These are phyloP conservation scores for Actias luna DNA, from an alignment of 2,888 invertebrate species.

Conservation along the genomic window DNA sequence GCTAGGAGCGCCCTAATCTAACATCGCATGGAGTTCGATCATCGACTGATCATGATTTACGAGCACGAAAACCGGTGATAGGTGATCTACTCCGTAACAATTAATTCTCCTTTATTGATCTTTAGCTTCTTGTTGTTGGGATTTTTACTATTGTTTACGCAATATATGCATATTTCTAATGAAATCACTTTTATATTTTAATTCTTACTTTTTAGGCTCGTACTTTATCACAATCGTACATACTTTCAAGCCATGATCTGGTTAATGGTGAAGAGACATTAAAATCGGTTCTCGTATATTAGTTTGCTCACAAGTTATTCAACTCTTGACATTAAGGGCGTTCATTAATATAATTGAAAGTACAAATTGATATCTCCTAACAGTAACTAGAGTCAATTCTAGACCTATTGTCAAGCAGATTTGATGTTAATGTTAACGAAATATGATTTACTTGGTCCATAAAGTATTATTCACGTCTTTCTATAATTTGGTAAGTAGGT, in stretches of 20 bases:
- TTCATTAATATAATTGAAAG: neutral
- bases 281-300: neutral
- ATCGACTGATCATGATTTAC: conserved; percentile 79
- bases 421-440: conserved; percentile 61
- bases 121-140: conserved; percentile 24
- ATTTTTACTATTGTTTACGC: neutral
- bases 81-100: conserved; percentile 68
- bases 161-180: neutral
- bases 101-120: conserved; percentile 70
- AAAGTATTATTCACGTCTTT: conserved; percentile 49
- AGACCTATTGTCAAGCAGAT: conserved; percentile 55
- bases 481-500: conserved; percentile 47
- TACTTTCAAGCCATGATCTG: conserved; percentile 20
- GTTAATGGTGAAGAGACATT: neutral
- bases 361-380: neutral
- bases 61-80: conserved; percentile 71
- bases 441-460: conserved; percentile 54
- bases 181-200: neutral
- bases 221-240: conserved; percentile 25
- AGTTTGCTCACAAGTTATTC: neutral
- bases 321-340: neutral
- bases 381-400: conserved; percentile 38
- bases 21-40: conserved; percentile 74
- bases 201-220: neutral
- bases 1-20: conserved; percentile 75